phyloP scores from a whole-genome alignment of 2,797 vertebrate genomes.

The Amphiprion clarkii region DNA sequence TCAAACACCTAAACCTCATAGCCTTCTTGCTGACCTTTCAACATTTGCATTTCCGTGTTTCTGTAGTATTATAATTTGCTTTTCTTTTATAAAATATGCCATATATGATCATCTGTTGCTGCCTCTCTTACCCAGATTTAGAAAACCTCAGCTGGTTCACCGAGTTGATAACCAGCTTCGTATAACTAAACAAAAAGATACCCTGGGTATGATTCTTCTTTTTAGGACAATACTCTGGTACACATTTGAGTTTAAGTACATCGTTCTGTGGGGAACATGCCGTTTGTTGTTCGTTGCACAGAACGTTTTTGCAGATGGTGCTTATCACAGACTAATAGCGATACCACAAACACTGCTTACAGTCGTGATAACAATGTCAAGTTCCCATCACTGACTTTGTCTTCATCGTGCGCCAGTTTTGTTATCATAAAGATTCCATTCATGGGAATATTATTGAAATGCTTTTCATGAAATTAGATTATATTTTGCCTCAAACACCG shows the following conservation, averaged over 20 bases:
- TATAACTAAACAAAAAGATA: too few relatives aligned
- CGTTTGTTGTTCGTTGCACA: not conserved
- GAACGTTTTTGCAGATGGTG: not conserved
- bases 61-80: too few relatives aligned
- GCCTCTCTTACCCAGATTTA: too few relatives aligned
- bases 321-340: not conserved
- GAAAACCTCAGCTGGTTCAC: too few relatives aligned
- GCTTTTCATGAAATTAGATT: not conserved
- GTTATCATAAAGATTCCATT: not conserved
- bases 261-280: not conserved
- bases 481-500: not conserved
- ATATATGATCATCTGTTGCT: too few relatives aligned
- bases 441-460: not conserved
- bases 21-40: too few relatives aligned
- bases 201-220: too few relatives aligned
- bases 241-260: not conserved
- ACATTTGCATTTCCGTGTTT: too few relatives aligned
- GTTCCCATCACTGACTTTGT: not conserved
- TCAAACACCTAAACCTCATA: too few relatives aligned
- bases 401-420: not conserved
- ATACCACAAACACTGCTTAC: too few relatives aligned
- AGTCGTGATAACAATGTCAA: not conserved
- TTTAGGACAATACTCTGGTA: not conserved
- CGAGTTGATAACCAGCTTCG: too few relatives aligned
- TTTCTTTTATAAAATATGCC: too few relatives aligned